A percentile compares a stretch with the other conserved stretches of the same genome.
These are phyloP conservation scores for Alloscopus bannaensis DNA, from an alignment of 2,888 invertebrate genomes.

Conservation along the genomic window DNA sequence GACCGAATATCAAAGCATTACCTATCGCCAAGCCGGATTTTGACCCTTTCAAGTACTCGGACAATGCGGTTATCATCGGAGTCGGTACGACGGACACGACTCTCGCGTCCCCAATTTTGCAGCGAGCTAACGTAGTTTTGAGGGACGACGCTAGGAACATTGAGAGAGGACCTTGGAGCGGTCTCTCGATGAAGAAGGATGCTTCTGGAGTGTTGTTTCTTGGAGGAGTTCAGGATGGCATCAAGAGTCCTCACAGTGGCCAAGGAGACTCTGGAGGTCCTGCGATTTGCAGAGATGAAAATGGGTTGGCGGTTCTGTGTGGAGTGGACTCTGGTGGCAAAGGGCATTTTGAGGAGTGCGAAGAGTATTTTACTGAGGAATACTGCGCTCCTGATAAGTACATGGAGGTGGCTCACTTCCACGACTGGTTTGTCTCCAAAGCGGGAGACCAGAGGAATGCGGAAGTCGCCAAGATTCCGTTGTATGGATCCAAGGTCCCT, in stretches of 20 bases:
- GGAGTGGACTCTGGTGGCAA: slow-evolving; percentile 33
- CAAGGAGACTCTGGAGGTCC: slow-evolving; percentile 39
- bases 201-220: background rate
- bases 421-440: slow-evolving; percentile 20
- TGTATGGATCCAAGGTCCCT: slow-evolving; percentile 13
- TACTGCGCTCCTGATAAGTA: slow-evolving; percentile 8
- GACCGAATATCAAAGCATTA: slow-evolving; percentile 7
- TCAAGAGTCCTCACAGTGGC: slow-evolving; percentile 11
- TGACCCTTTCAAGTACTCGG: slow-evolving; percentile 1
- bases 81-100: slow-evolving; percentile 24
- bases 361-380: slow-evolving; percentile 3
- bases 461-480: background rate
- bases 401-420: slow-evolving; percentile 32
- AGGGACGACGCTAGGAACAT: slow-evolving; percentile 1
- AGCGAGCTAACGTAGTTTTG: slow-evolving; percentile 12
- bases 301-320: slow-evolving; percentile 20
- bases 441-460: slow-evolving; percentile 26
- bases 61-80: slow-evolving; percentile 21
- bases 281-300: slow-evolving; percentile 32
- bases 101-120: background rate
- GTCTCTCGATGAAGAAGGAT: background rate
- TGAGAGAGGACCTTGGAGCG: background rate
- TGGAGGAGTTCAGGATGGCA: slow-evolving; percentile 20
- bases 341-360: slow-evolving; percentile 11
- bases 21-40: slow-evolving; percentile 17